Base-by-base conservation (phyloP, 2,888 invertebrate species). In the Malachius bipustulatus region DNA sequence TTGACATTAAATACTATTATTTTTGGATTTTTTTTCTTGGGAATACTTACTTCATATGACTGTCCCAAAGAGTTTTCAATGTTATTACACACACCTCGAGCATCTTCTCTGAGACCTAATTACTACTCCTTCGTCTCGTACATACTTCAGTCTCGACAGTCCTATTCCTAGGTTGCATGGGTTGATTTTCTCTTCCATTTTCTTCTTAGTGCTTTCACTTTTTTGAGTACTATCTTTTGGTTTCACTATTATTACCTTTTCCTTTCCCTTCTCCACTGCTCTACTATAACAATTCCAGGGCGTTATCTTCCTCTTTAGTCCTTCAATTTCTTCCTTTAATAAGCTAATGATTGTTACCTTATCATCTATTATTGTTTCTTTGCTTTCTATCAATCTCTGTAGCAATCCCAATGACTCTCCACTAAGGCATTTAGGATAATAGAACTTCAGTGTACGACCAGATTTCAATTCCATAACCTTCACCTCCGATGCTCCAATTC, bases 21-120 rank as follows among this genome's bases (percentile, higher is more conserved):
- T 24, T 24, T 24, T 24, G 24, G 24, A 24, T 24, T 24, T 24
- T 24, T 24, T n/a, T 24, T 24, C 24, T 24, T 8, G 8, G 24
- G n/a, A 9, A 24, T 9, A 9, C n/a, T 24, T 24, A 24, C n/a
- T 9, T 24, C 24, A 24, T 24, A 24, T 24, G 8, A 8, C 8
- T 24, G 8, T 24, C 24, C 24, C n/a, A 24, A 9, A 9, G 8
- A n/a, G 24, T 24, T n/a, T n/a, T 24, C n/a, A 9, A 24, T 24
- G n/a, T 24, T 24, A 9, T 24, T n/a, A 24, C 24, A 24, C 8
- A 24, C n/a, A 9, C n/a, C 24, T n/a, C n/a, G 8, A 24, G n/a
- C n/a, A 24, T 24, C 24, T 24, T n/a, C n/a, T 24, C 8, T 24
- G 8, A 24, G 8, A 24, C 8, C 24, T 9, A 24, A 24, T 24